Conservation (phyloP, 2,113 vertebrate genomes). For the Carettochelys insculpta region DNA sequence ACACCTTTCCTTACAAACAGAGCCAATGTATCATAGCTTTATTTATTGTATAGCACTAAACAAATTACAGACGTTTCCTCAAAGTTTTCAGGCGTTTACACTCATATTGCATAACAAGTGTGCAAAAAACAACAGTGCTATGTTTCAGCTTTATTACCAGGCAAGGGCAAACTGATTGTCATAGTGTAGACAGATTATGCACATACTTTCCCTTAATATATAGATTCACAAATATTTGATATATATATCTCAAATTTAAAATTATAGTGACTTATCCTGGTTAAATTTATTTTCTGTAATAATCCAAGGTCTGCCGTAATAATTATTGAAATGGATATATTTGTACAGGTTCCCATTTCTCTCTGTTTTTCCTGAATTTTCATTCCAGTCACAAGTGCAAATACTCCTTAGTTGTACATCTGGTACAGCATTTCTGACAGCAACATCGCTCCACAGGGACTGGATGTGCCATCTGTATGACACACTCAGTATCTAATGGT, state of each 20-base stretch:
- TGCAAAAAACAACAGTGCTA: not conserved
- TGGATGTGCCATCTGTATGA: slow-evolving; percentile 63
- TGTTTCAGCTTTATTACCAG: not conserved
- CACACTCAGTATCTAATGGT: slow-evolving; percentile 51
- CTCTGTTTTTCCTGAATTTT: slow-evolving; percentile 50
- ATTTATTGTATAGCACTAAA: not conserved
- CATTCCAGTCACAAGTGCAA: slow-evolving; percentile 38
- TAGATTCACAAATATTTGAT: not conserved
- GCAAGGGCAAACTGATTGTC: not conserved
- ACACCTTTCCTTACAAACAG: not conserved
- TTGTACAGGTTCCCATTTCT: slow-evolving; percentile 5
- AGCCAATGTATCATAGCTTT: not conserved
- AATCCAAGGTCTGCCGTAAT: slow-evolving; percentile 38
- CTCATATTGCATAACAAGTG: not conserved
- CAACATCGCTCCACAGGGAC: slow-evolving; percentile 57
- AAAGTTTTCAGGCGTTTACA: not conserved
- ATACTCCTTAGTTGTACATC: slow-evolving; percentile 62
- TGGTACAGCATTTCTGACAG: slow-evolving; percentile 65
- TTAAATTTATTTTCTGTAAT: slow-evolving; percentile 48
- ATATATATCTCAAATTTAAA: slow-evolving; percentile 28
- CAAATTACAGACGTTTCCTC: accelerated
- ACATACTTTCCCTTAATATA: not conserved
- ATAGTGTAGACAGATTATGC: not conserved
- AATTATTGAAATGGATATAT: slow-evolving; percentile 44
- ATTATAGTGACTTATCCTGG: slow-evolving; percentile 20